phyloP scores from a whole-genome alignment of 2,888 invertebrate species.

The Agriopis aurantiaria region DNA sequence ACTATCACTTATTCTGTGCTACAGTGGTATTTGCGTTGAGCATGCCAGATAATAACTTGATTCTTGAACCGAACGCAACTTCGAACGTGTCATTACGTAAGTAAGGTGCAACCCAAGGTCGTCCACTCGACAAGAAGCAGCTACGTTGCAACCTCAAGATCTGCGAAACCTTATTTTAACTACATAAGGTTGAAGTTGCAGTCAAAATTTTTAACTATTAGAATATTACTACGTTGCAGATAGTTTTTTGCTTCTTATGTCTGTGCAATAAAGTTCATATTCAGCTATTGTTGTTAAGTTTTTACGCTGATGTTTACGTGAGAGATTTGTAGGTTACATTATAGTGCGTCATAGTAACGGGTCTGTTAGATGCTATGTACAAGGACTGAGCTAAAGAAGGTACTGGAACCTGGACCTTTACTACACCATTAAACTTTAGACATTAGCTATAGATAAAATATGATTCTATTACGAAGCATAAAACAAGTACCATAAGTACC shows the following conservation, averaged over 20 bases:
- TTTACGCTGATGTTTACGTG: conserved; percentile 50
- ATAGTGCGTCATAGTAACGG: conserved; percentile 35
- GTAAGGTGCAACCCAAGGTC: conserved; percentile 56
- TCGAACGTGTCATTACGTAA: conserved; percentile 56
- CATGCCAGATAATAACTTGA: conserved; percentile 23
- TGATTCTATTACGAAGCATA: too few relatives aligned
- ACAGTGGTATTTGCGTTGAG: conserved; percentile 14
- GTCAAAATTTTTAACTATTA: neutral
- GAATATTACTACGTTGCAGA: conserved; percentile 20
- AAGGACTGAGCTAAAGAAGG: conserved; percentile 1
- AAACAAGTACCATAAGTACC: too few relatives aligned
- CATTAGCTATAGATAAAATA: too few relatives aligned
- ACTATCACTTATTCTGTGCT: neutral
- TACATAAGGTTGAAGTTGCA: conserved; percentile 40
- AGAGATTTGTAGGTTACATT: conserved; percentile 46
- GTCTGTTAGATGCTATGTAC: conserved; percentile 5
- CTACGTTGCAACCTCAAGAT: conserved; percentile 35
- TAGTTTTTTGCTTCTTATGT: conserved; percentile 17
- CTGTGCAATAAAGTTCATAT: conserved; percentile 24
- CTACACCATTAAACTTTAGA: neutral
- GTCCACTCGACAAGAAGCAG: conserved; percentile 47
- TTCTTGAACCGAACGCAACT: conserved; percentile 37
- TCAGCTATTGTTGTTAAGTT: conserved; percentile 36
- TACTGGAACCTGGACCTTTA: too few relatives aligned
- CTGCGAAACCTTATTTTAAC: conserved; percentile 40